These are phyloP conservation scores for Sarcophilus harrisii DNA, from an alignment of 2,797 vertebrate genomes.

Conservation along the genomic window DNA sequence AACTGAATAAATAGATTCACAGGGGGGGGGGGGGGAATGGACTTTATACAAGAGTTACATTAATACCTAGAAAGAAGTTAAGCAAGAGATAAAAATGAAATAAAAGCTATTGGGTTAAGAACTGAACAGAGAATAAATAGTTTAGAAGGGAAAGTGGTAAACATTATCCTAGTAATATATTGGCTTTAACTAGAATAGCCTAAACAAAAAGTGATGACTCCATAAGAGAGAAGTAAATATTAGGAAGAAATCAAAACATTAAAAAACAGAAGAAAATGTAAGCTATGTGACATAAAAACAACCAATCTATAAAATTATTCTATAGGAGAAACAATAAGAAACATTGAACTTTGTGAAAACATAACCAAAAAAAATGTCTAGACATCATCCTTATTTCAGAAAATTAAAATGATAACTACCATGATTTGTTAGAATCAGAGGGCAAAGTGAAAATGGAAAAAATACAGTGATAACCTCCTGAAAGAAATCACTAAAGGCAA, in stretches of 20 bases:
- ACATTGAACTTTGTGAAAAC: neutral
- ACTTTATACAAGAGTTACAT: neutral
- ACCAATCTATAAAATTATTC: neutral
- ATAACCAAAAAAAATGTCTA: neutral
- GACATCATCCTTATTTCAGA: neutral
- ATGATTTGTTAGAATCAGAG: neutral
- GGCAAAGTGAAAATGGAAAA: neutral
- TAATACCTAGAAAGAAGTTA: neutral
- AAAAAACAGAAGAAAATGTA: neutral
- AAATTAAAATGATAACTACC: neutral
- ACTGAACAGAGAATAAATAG: neutral
- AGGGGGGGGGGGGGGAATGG: neutral
- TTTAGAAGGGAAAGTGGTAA: neutral
- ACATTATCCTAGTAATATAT: neutral
- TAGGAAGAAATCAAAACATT: neutral
- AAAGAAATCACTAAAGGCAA: neutral
- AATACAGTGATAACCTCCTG: neutral
- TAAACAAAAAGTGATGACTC: neutral
- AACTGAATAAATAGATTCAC: neutral
- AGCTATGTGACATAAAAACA: neutral
- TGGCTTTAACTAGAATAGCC: neutral
- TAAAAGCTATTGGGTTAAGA: neutral
- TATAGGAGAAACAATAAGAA: neutral
- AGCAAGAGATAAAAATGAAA: neutral
- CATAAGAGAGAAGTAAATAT: neutral